Base-by-base conservation (phyloP, 2,888 invertebrate genomes). In the Sesia apiformis region DNA sequence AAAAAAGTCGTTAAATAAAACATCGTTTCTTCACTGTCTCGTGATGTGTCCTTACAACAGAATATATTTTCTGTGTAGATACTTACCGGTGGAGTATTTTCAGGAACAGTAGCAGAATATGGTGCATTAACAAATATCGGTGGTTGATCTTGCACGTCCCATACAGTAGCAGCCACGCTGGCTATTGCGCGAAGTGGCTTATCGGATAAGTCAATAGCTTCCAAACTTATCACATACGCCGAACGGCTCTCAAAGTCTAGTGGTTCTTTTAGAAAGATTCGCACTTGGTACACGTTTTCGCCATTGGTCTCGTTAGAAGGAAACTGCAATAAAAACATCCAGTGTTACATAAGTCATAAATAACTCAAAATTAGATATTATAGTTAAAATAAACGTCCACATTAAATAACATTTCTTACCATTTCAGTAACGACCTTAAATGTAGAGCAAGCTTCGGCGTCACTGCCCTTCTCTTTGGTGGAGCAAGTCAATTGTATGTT, bases 121-220 rank as follows among this genome's bases (percentile, higher is more conserved):
- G 96, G 96, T 0, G 95, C 93, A 70, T 95, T 94, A 0, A 93
- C 74, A 68, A 97, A 96, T n/a, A 92, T 84, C 0, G 96, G 96
- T 4, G 95, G 94, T 66, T 95, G 95, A 77, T 97, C 96, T 72
- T 94, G 97, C 0, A 95, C 93, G 71, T 97, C 97, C 57, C 92
- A 83, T 4, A 97, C 91, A 49, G 94, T 92, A 0, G 94, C 93
- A 0, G 95, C 92, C 6, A 97, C 91, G 50, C 94, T 94, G 0
- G 96, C 95, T 8, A 91, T 82, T 0, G 95, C 93, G 42, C 91
- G 91, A 4, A 94, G 76, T 0, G 93, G 91, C 63, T 91, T 91
- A 51, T 91, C 92, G 1, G 93, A 92, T 5, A 90, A 84, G 65
- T 95, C 95, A 3, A 84, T 82, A 0, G 95, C 95, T 63, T 91